phyloP scores from a whole-genome alignment of 2,113 vertebrate genomes.

The Carlito syrichta region DNA sequence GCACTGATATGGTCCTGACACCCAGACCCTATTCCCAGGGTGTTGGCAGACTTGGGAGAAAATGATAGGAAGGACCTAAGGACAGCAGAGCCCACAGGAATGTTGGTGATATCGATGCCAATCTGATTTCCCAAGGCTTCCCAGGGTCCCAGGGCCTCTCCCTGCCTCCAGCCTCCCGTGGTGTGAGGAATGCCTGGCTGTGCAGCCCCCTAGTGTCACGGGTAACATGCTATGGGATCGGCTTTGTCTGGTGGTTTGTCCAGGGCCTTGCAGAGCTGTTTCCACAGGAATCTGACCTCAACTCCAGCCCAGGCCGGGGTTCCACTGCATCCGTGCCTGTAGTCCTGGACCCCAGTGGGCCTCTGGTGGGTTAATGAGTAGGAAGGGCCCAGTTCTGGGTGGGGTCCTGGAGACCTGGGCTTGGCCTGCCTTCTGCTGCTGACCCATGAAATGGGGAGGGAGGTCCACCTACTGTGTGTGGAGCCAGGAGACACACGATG shows the following conservation, averaged over 20 bases:
- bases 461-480: neutral
- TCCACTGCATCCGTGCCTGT: neutral
- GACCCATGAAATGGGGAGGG: neutral
- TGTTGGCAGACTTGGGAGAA: neutral
- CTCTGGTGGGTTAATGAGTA: neutral
- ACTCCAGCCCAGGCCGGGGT: neutral
- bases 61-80: neutral
- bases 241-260: neutral
- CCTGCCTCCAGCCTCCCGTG: neutral
- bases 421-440: neutral
- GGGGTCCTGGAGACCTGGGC: neutral
- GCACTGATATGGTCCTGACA: neutral
- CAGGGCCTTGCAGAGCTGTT: neutral
- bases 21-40: neutral
- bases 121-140: neutral
- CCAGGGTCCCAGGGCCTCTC: neutral
- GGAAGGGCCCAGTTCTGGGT: no score
- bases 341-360: neutral
- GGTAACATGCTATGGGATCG: fast-evolving
- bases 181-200: neutral
- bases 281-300: neutral
- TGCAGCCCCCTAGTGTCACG: neutral
- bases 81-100: neutral
- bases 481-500: neutral
- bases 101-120: fast-evolving